Conservation (phyloP, 2,113 vertebrate genomes). For the Amia ocellicauda region DNA sequence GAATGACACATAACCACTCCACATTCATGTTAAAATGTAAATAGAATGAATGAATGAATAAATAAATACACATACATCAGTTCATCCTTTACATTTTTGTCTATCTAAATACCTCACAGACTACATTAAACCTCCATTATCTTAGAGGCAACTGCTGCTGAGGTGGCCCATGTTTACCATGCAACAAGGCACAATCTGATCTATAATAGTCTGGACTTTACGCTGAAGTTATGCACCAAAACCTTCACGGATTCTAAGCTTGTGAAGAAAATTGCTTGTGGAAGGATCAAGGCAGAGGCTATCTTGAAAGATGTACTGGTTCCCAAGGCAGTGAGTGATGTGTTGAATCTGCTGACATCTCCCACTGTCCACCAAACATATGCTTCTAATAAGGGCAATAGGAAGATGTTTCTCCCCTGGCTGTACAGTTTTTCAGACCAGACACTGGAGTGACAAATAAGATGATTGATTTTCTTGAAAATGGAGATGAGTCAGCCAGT, state of each 20-base stretch:
- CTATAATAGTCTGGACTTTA: slow-evolving; percentile 27
- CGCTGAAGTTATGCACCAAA: slow-evolving; percentile 18
- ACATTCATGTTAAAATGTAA: no score
- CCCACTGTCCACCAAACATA: no score
- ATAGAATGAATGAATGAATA: no score
- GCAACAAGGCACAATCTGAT: slow-evolving; percentile 21
- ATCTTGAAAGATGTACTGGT: no score
- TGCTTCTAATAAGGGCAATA: slow-evolving; percentile 23
- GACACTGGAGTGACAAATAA: slow-evolving; percentile 18
- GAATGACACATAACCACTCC: no score
- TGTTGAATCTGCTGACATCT: neutral
- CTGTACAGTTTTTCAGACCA: slow-evolving; percentile 20
- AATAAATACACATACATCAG: no score
- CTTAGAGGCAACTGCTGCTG: slow-evolving; percentile 26
- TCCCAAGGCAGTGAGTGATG: slow-evolving; percentile 27
- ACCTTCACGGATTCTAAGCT: no score
- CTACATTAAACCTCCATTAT: no score
- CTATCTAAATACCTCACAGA: no score
- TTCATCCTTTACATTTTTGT: no score
- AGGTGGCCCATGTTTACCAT: slow-evolving; percentile 24
- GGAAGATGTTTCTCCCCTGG: slow-evolving; percentile 18
- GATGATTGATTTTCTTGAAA: no score
- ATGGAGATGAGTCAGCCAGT: slow-evolving; percentile 23
- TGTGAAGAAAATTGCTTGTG: no score
- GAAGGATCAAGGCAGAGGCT: slow-evolving; percentile 16